Percentiles rank a stretch among this genome's conserved stretches.
Conservation (phyloP, 2,797 vertebrate species). For the Leptodon cayanensis region DNA sequence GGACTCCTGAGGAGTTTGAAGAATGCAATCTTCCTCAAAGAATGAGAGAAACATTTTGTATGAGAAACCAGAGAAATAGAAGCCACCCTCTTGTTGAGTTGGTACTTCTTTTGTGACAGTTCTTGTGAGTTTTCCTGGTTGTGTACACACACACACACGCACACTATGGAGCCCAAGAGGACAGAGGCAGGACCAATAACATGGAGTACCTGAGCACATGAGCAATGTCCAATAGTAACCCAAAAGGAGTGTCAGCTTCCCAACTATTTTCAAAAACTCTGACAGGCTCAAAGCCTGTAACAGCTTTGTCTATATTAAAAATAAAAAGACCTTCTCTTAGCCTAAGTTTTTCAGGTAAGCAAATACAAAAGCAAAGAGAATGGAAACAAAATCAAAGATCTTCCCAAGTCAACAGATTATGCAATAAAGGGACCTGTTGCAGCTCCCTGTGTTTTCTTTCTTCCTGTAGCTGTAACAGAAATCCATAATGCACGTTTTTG, state of each 20-base stretch:
- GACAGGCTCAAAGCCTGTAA: not conserved
- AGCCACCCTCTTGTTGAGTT: not conserved
- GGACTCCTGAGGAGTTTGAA: not conserved
- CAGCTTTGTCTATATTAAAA: not conserved
- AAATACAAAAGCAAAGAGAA: not conserved
- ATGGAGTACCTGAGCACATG: not conserved
- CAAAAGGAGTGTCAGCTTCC: not conserved
- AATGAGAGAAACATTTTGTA: not conserved
- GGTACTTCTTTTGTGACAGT: not conserved
- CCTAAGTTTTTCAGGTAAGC: not conserved
- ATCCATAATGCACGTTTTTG: not conserved
- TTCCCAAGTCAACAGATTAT: not conserved
- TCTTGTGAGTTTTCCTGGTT: not conserved
- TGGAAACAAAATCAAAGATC: not conserved
- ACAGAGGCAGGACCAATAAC: not conserved
- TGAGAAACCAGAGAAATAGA: not conserved
- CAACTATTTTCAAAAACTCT: not conserved
- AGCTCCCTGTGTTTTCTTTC: not conserved
- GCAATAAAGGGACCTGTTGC: not conserved
- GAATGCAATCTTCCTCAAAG: not conserved
- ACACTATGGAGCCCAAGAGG: not conserved
- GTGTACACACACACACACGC: not conserved
- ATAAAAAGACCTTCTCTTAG: not conserved
- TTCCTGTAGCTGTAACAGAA: not conserved
- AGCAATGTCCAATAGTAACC: not conserved